Conservation (phyloP, 2,113 vertebrate species). For the Gymnobelideus leadbeateri region DNA sequence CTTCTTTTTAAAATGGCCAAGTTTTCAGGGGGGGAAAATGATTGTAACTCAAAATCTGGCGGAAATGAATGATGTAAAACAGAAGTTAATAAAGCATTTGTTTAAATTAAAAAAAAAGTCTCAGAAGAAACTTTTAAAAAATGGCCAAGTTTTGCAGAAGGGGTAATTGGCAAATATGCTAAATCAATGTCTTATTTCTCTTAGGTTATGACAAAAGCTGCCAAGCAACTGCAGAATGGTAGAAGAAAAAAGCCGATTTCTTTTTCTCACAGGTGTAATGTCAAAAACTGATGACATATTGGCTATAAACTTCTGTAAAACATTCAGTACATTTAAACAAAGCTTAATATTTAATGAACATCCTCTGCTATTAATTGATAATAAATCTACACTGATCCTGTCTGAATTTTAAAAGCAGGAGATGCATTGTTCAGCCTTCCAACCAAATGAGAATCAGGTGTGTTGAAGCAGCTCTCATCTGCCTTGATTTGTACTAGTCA, state of each 20-base stretch:
- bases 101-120: too few relatives aligned
- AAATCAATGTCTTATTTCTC: conserved; percentile 42
- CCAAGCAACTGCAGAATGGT: conserved; percentile 45
- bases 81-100: too few relatives aligned
- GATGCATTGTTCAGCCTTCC: conserved; percentile 50
- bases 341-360: conserved; percentile 79
- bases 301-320: conserved; percentile 65
- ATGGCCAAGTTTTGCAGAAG: conserved; percentile 39
- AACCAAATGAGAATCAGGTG: conserved; percentile 22
- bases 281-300: conserved; percentile 70
- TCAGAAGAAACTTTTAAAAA: too few relatives aligned
- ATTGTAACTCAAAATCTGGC: too few relatives aligned
- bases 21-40: conserved; percentile 46
- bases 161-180: neutral
- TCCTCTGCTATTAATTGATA: conserved; percentile 78
- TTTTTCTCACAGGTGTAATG: conserved; percentile 71
- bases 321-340: conserved; percentile 70
- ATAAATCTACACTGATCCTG: conserved; percentile 63
- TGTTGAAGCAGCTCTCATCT: conserved; percentile 18
- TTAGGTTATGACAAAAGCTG: conserved; percentile 52
- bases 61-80: too few relatives aligned
- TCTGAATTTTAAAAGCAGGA: conserved; percentile 47
- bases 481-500: conserved; percentile 29
- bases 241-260: conserved; percentile 58
- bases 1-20: neutral